These are phyloP conservation scores for Epirrhoe alternata DNA, from an alignment of 2,888 invertebrate species.

Conservation along the genomic window DNA sequence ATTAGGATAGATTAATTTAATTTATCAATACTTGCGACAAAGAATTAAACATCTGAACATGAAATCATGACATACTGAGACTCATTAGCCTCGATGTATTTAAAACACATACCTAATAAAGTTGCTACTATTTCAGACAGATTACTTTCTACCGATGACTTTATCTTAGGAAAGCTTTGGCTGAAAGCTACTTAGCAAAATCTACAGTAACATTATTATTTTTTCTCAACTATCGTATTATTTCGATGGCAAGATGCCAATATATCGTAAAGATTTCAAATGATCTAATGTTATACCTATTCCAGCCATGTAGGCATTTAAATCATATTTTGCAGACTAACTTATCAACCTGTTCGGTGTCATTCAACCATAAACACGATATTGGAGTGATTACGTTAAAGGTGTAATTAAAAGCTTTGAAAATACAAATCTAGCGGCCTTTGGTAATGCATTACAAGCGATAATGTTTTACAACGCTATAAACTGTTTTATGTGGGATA, in stretches of 20 bases:
- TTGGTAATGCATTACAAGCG: constrained; percentile 51
- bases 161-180: constrained; percentile 33
- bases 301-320: constrained; percentile 35
- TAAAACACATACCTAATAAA: neutral
- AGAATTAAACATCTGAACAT: neutral
- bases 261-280: constrained; percentile 42
- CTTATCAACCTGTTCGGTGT: constrained; percentile 41
- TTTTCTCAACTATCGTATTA: constrained; percentile 39
- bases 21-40: neutral
- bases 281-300: constrained; percentile 38
- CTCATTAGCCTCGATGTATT: neutral
- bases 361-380: constrained; percentile 41
- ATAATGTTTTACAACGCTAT: constrained; percentile 53
- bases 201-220: constrained; percentile 34
- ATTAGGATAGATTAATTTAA: no score
- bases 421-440: constrained; percentile 48
- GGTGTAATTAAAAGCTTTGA: constrained; percentile 40
- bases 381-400: constrained; percentile 35
- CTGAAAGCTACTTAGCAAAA: constrained; percentile 34
- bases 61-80: neutral
- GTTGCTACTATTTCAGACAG: neutral
- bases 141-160: neutral
- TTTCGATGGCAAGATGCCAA: constrained; percentile 41
- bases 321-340: constrained; percentile 41
- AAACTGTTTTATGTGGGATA: constrained; percentile 53